Evolutionary conservation across 1,140 invertebrate species (phyloP), one percentile per base, ranked within the genome.

Genomic region (Euwallacea fornicatus): DNA sequence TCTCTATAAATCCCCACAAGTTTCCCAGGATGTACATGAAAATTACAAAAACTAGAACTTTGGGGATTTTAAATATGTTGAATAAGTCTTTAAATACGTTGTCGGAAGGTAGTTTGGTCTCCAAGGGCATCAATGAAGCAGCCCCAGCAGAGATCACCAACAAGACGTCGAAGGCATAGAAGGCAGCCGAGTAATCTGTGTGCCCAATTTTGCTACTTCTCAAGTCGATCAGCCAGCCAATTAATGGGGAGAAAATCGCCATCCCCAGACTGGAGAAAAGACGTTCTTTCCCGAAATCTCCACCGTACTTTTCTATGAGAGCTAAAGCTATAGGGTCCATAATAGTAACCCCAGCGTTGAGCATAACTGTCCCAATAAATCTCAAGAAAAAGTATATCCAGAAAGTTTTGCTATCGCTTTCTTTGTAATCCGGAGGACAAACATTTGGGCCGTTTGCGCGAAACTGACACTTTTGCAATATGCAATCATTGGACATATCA

Each of bases 1-100:
- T 92, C 81, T 94, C 92, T 43, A 93, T 91, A 79, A 93, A 94
- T 41, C 92, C 92, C 91, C 91, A 94, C 78, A 91, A 88, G 78
- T 90, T 91, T 50, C 47, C 92, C 16, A 93, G 80, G 13, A 89
- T 84, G 77, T 92, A 92, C 11, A 93, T 83, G 77, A 93, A 91
- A 71, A 90, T 85, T 73, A 94, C 88, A 77, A 92, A 92, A 11
- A 90, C 83, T 42, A 90, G 88, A 15, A 92, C 87, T 77, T 91
- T 87, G 8, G 90, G 89, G 85, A 90, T 88, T 80, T 87, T 88
- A 43, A 91, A 83, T n/a, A 91, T 86, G 76, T 89, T 88, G 58
- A 88, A 83, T 71, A 91, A 81, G 80, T 91, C 89, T 56, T 85
- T 82, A 73, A 91, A 84, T 8, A 91, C 84, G 81, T 90, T 88